Base-by-base conservation (phyloP, 1,140 invertebrate genomes). In the Drosophila bocqueti region DNA sequence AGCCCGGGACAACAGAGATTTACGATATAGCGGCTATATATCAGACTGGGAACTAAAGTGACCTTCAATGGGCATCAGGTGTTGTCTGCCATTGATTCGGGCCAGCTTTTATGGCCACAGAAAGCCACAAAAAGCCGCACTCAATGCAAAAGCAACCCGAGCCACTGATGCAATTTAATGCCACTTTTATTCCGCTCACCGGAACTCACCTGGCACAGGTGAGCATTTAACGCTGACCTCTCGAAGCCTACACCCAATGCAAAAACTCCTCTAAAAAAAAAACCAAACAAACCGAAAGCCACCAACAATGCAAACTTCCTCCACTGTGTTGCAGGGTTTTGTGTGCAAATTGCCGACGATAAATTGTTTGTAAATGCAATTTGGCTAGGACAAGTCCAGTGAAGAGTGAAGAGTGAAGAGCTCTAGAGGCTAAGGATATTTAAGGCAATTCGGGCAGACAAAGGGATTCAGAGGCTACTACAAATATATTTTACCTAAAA, bases 131-230 rank as follows among this genome's bases (percentile, higher is more conserved):
- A 65, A 81, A 90, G 85, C 85, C 62, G 62, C 67, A 90, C 81
- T 90, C 81, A 82, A 90, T 80, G 79, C 68, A 66, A 45, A 38
- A 71, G 81, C 83, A 92, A 84, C 90, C 90, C 79, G 90, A 92
- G 90, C 90, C 90, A 92, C 90, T 92, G 90, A 76, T 81, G 76
- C 82, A 83, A 92, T 90, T 81, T 60, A 86, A 92, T 81, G 77
- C 64, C 86, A 92, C 85, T 92, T 91, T 91, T 74, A 79, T 54
- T 63, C 50, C 42, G n/a, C 67, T 29, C 36, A 62, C 36, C n/a
- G 52, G 4, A 45, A 13, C 63, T 46, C 31, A 58, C 52, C 36
- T 55, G 36, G 18, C 18, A 16, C 24, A 71, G 24, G 50, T 58
- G 46, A 73, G 38, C 42, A 69, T 40, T 50, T 40, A 36, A 47